Evolutionary conservation across 2,888 invertebrate genomes (phyloP), one percentile per base, ranked within the genome.

Genomic region (Philhelius pedissequus): DNA sequence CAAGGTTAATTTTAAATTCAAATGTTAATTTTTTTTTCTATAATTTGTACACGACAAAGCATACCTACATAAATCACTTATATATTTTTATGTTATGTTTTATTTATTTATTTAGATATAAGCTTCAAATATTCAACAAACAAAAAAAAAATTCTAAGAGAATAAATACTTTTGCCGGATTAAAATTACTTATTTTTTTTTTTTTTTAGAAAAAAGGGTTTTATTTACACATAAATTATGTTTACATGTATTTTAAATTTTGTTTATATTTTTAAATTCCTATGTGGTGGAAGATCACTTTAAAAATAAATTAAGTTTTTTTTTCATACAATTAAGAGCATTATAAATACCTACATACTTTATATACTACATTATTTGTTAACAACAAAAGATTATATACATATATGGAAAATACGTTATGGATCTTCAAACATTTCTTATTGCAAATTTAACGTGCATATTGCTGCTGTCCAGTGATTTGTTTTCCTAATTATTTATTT

Each of bases 401-500:
- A 45, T 18, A 35, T 32, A n/a, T n/a, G 18, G 30, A 20, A 35
- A 20, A 38, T 18, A 18, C 25, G 11, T 62, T 58, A 71, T 62
- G 64, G 5, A 68, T 75, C 69, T 79, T 84, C 83, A 80, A 84
- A 84, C 79, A 40, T 62, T 84, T 84, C 83, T 75, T 52, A 79
- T 79, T 84, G 83, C 83, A 84, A 83, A 75, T 62, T 43, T 35
- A 64, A 73, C 30, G 54, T 52, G 30, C 18, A 43, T 45, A 38
- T 30, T 40, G 38, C 15, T 62, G 58, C 43, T 64, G 30, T 58
- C 45, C 58, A 52, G 43, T 70, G 56, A 58, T 64, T 64, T 64
- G 13, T 74, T 74, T 83, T 83, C 79, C 83, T 79, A 83, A 75
- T 82, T 82, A 82, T 82, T 82, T 82, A 82, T 82, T 82, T 35